phyloP scores from a whole-genome alignment of 2,113 vertebrate species.

The Pedetes capensis region DNA sequence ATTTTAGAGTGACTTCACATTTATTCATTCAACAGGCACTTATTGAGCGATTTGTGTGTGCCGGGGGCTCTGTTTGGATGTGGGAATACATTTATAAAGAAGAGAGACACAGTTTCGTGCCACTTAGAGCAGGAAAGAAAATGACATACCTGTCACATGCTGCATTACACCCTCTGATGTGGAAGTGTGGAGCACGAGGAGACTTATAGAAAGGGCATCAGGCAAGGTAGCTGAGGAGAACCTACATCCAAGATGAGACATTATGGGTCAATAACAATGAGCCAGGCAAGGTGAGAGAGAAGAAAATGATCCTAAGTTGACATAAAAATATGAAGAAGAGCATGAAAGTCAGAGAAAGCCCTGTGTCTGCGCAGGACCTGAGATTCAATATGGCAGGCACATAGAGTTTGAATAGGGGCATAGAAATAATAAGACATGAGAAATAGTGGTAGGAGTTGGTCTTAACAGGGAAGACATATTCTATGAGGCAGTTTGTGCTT shows the following conservation, averaged over 20 bases:
- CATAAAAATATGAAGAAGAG: neutral
- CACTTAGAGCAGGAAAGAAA: neutral
- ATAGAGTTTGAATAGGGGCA: rapidly evolving
- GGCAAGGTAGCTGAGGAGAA: neutral
- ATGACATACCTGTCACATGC: neutral
- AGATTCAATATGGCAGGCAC: neutral
- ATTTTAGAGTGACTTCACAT: neutral
- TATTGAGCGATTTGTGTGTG: neutral
- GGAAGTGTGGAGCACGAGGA: neutral
- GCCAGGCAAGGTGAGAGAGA: neutral
- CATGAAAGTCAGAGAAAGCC: neutral
- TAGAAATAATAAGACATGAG: neutral
- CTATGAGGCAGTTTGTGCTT: neutral
- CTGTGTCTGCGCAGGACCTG: neutral
- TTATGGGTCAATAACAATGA: neutral
- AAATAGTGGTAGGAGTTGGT: neutral
- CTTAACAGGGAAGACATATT: neutral
- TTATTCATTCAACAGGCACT: neutral
- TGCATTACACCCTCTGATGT: too few species aligned
- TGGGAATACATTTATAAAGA: neutral
- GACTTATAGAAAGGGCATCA: neutral
- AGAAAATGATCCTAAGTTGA: neutral
- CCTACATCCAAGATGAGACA: neutral
- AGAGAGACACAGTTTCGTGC: neutral
- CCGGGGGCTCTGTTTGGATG: neutral